Base-by-base conservation (phyloP, 2,113 vertebrate species). In the Tenrec ecaudatus region DNA sequence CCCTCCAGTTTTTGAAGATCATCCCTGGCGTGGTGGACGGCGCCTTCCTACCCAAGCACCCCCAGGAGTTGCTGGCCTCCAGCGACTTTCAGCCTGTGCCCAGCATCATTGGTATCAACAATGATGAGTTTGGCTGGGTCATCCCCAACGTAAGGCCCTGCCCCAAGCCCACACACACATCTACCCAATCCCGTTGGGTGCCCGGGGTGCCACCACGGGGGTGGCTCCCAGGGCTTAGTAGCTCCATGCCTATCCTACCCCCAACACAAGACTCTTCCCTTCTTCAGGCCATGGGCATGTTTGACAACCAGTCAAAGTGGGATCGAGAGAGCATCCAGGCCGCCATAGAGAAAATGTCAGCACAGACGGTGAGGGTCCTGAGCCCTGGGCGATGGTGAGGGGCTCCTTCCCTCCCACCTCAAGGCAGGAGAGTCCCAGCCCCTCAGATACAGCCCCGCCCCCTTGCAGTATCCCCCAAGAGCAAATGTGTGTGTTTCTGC, bases 91-190 rank as follows among this genome's bases (percentile, higher is more conserved):
- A 96, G 11, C 95, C 97, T 64, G 94, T 99, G 69, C 98, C 98
- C 0, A 98, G 98, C 82, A 96, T 99, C 92, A 80, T 98, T 75
- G 98, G 98, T 36, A 89, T 98, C 25, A 99, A 98, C 92, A 98
- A 98, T 60, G 97, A 99, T 84, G 98, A 99, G 92, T 98, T 96
- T 78, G 97, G 98, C 76, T 99, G 98, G 98, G 2, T 98, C 19
- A 57, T 99, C 5, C 57, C 93, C n/a, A 25, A 0, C 1, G 97
- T 98, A 60, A 97, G 94, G 19, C 75, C 29, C 4, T 58, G 6
- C 29, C 66, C 19, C 64, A 92, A n/a, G 6, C 47, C 2, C 47
- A 53, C 47, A 53, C 47, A 53, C 47, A 10, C 47, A 5, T 10
- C 47, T 53, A 53, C 47, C 47, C 47, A 5, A 53, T 10, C 47